Conservation (phyloP, 2,888 invertebrate genomes). For the Thera obeliscata region DNA sequence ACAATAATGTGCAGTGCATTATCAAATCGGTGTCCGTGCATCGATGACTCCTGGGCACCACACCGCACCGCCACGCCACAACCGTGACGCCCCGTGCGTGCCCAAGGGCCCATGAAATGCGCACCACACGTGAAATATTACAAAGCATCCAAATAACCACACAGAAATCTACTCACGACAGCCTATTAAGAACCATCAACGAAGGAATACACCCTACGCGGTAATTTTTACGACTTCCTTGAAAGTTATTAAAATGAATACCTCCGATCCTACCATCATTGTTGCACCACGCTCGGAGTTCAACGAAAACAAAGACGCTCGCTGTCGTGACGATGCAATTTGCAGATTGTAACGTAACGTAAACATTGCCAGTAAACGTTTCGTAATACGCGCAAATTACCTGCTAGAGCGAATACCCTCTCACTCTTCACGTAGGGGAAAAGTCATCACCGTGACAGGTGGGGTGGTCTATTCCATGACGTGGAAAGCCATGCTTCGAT, state of each 20-base stretch:
- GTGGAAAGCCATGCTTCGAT: slow-evolving; percentile 73
- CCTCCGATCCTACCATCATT: slow-evolving; percentile 16
- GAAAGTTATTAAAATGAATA: slow-evolving; percentile 37
- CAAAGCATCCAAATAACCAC: slow-evolving; percentile 44
- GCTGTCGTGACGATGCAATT: slow-evolving; percentile 44
- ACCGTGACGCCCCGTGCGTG: slow-evolving; percentile 61
- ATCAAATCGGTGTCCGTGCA: slow-evolving; percentile 71
- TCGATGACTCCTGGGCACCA: slow-evolving; percentile 54
- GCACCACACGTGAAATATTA: slow-evolving; percentile 49
- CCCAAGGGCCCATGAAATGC: slow-evolving; percentile 76
- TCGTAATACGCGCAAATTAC: slow-evolving; percentile 45
- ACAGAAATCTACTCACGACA: slow-evolving; percentile 41
- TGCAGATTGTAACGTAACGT: slow-evolving; percentile 39
- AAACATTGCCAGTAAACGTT: slow-evolving; percentile 45
- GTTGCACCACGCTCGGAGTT: slow-evolving; percentile 34
- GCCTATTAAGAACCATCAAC: slow-evolving; percentile 39
- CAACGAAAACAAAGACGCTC: slow-evolving; percentile 34
- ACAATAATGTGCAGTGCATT: slow-evolving; percentile 49
- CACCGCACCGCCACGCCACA: slow-evolving; percentile 22
- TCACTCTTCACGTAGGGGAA: slow-evolving; percentile 34
- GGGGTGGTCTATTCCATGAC: slow-evolving; percentile 79
- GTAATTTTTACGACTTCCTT: slow-evolving; percentile 37
- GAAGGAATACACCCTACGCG: slow-evolving; percentile 24
- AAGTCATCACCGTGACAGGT: slow-evolving; percentile 77
- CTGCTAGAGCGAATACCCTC: slow-evolving; percentile 37